Base-by-base conservation (phyloP, 2,113 vertebrate genomes). In the Xyliphius kryptos region DNA sequence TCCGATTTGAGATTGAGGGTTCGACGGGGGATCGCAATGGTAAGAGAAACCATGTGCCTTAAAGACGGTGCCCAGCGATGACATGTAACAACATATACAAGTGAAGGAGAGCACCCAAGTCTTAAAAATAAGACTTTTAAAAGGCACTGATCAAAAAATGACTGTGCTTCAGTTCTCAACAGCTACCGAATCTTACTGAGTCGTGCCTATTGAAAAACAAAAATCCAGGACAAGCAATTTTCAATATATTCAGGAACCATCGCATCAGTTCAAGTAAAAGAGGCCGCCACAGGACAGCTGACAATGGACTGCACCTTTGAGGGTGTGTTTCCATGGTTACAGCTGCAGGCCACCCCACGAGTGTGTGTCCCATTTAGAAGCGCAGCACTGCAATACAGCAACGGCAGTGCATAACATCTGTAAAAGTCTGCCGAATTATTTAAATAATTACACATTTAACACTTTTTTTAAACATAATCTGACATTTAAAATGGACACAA, bases 231-330 rank as follows among this genome's bases (percentile, higher is more conserved):
- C 26, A 32, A 32, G 26, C 26, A 32, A 32, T 32, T 32, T 32
- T 32, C 26, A 32, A 32, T 32, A 32, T 32, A 5, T 32, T 32
- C 26, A 32, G 7, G 26, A 32, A 6, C 26, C 26, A 32, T 5
- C 26, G 26, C 7, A 32, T 32, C 26, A 32, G 4, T 32, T 32
- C 26, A 5, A 32, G 26, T n/a, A 16, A 70, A 67, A 48, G 44
- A 64, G 11, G 89, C 85, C 84, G 91, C 93, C 86, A 32, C 47
- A 76, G 47, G 44, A 50, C 44, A 63, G 43, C 44, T 60, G 69
- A 74, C 72, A 74, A 74, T 67, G 60, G 56, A 55, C 49, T 54
- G 60, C 59, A 74, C 64, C 68, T 70, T 53, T 59, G 41, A 56
- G 56, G 22, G 13, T 48, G 53, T 21, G 69, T 75, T 75, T 49